Conservation (phyloP, 1,140 invertebrate genomes). For the Sarcophaga peregrina region DNA sequence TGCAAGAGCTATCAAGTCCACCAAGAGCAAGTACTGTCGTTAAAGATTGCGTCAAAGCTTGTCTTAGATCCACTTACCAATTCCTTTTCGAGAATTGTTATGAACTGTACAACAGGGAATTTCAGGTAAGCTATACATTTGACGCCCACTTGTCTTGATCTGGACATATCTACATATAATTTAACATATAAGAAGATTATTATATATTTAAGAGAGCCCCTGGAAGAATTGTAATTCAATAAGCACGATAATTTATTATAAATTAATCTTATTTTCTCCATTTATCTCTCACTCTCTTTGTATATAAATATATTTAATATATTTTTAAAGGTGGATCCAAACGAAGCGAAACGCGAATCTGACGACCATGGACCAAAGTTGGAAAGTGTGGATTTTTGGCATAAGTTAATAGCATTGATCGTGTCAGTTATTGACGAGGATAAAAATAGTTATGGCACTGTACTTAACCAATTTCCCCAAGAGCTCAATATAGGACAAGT, state of each 20-base stretch:
- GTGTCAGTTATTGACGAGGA: conserved; percentile 99
- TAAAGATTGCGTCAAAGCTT: conserved; percentile 99
- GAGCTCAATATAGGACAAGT: conserved; percentile 91
- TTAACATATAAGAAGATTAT: no score
- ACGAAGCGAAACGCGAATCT: conserved; percentile 85
- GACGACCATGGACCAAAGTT: conserved; percentile 90
- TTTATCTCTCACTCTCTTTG: neutral
- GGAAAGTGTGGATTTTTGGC: conserved; percentile 97
- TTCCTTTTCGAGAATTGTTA: conserved; percentile 98
- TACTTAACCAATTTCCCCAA: conserved; percentile 96
- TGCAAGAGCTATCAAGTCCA: conserved; percentile 97
- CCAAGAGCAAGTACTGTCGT: conserved; percentile 97
- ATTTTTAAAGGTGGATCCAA: conserved; percentile 79
- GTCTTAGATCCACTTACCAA: conserved; percentile 96
- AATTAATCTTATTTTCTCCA: no score
- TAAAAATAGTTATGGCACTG: conserved; percentile 97
- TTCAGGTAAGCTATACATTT: conserved; percentile 73
- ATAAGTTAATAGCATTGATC: conserved; percentile 96
- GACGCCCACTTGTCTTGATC: no score
- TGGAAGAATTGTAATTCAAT: no score
- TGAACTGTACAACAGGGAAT: conserved; percentile 93
- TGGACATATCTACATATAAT: no score
- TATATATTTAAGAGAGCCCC: no score
- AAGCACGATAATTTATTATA: no score
- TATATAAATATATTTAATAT: neutral